Base-by-base conservation (phyloP, 2,113 vertebrate genomes). In the Orthonyx spaldingii region DNA sequence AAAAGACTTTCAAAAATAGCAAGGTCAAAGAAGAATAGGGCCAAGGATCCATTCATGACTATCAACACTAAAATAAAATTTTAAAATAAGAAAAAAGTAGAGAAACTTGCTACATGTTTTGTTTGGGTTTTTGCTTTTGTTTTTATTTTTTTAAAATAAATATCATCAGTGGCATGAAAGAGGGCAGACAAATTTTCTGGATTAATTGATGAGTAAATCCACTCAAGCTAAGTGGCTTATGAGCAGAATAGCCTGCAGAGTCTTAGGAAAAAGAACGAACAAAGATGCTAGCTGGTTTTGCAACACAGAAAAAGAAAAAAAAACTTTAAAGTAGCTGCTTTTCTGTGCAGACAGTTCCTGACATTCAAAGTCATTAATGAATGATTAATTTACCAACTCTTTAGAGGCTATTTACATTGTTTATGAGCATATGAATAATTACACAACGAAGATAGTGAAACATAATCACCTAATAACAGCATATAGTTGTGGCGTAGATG, bases 341-440 rank as follows among this genome's bases (percentile, higher is more conserved):
- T 49, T 90, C 50, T 59, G 17, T 56, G 41, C n/a, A 70, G 82
- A 88, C 35, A 69, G 78, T 60, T 95, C 65, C 75, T 94, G 82
- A 87, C 75, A 86, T 80, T 93, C 32, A 11, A 80, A 89, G 52
- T 89, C 56, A 52, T 87, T 94, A 87, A 63, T 84, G 63, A 83
- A 79, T 92, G 71, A 91, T 97, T 94, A 91, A 94, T 85, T 64
- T 92, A 52, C 86, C 42, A 79, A 64, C 71, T 95, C 88, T 78
- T 95, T 96, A 89, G 76, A 71, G 63, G 33, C 77, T 93, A 91
- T 90, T 96, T 96, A 95, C 85, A 93, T 87, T 90, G 89, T 84
- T 95, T 94, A 92, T 23, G 8, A 94, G 83, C 96, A 95, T 70
- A 80, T 92, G 93, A 89, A 90, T 94, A 97, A 96, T 97, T 94